phyloP scores from a whole-genome alignment of 2,113 vertebrate species.

The Zeus faber region DNA sequence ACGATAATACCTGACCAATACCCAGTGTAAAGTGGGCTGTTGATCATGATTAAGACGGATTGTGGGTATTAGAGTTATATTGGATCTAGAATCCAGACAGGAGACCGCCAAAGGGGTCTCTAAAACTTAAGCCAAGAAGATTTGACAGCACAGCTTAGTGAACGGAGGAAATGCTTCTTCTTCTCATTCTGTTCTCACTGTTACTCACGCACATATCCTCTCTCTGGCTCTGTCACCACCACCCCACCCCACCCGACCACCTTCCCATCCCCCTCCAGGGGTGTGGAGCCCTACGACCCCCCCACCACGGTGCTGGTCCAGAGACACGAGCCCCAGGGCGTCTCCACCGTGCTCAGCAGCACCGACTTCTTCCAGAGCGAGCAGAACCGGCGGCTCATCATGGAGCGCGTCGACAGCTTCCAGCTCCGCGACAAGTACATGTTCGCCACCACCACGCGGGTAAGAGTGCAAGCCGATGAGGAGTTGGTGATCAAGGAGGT shows the following conservation, averaged over 20 bases:
- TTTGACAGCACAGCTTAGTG: too few relatives aligned
- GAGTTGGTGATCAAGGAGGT: too few relatives aligned
- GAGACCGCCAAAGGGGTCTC: too few relatives aligned
- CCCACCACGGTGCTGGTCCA: conserved; percentile 86
- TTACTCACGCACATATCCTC: neutral
- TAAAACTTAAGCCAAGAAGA: too few relatives aligned
- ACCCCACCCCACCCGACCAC: too few relatives aligned
- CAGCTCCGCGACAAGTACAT: conserved; percentile 96
- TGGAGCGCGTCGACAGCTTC: conserved; percentile 91
- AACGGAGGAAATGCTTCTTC: neutral
- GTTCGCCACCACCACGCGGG: conserved; percentile 92
- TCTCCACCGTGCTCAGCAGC: conserved; percentile 87
- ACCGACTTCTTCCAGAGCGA: conserved; percentile 94
- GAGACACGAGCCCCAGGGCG: conserved; percentile 87
- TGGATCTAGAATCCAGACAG: too few relatives aligned
- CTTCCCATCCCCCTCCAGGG: conserved; percentile 70
- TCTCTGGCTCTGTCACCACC: too few relatives aligned
- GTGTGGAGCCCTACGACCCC: conserved; percentile 87
- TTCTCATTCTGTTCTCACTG: too few relatives aligned
- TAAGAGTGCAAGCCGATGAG: conserved; percentile 60
- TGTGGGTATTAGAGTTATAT: too few relatives aligned
- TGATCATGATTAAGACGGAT: too few relatives aligned
- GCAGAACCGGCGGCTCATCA: conserved; percentile 84
- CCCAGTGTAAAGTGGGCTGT: too few relatives aligned
- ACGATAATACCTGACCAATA: too few relatives aligned